A percentile compares a stretch with the other conserved stretches of the same genome.
Conservation (phyloP, 2,113 vertebrate species). For the Saguinus imperator region DNA sequence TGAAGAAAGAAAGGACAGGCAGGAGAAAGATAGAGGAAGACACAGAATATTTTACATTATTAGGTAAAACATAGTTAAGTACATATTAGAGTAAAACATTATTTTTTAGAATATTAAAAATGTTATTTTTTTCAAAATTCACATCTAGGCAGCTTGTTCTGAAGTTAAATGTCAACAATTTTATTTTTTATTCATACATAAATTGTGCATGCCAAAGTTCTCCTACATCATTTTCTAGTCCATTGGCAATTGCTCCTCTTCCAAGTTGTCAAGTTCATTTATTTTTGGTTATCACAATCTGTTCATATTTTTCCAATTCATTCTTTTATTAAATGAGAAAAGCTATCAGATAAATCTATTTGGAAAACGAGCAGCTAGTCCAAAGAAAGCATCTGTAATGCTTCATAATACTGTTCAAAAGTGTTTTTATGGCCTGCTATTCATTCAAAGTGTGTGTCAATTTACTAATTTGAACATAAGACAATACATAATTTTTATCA, state of each 20-base stretch:
- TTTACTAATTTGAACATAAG: slow-evolving; percentile 49
- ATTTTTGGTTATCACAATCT: slow-evolving; percentile 76
- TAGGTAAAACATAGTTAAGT: background rate
- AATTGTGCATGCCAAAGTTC: slow-evolving; percentile 36
- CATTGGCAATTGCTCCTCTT: slow-evolving; percentile 64
- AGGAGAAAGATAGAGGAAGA: background rate
- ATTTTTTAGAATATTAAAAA: slow-evolving; percentile 49
- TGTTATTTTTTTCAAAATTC: slow-evolving; percentile 47
- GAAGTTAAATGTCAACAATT: slow-evolving; percentile 72
- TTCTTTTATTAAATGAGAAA: slow-evolving; percentile 71
- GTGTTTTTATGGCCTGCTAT: slow-evolving; percentile 52
- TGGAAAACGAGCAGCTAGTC: slow-evolving; percentile 68
- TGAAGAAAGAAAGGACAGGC: background rate
- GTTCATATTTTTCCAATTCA: slow-evolving; percentile 73
- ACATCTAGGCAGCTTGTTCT: slow-evolving; percentile 41
- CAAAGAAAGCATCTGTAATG: slow-evolving; percentile 64
- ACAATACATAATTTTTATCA: slow-evolving; percentile 42
- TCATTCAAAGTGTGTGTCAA: slow-evolving; percentile 48
- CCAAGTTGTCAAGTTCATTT: slow-evolving; percentile 73
- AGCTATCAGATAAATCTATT: slow-evolving; percentile 68
- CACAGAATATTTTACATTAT: slow-evolving; percentile 21
- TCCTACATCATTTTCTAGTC: slow-evolving; percentile 47
- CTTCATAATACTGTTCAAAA: slow-evolving; percentile 47
- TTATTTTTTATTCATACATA: slow-evolving; percentile 60
- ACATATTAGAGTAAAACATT: slow-evolving; percentile 20